Evolutionary conservation across 2,797 vertebrate species (phyloP).

Genomic region (Brachyrhaphis roseni): DNA sequence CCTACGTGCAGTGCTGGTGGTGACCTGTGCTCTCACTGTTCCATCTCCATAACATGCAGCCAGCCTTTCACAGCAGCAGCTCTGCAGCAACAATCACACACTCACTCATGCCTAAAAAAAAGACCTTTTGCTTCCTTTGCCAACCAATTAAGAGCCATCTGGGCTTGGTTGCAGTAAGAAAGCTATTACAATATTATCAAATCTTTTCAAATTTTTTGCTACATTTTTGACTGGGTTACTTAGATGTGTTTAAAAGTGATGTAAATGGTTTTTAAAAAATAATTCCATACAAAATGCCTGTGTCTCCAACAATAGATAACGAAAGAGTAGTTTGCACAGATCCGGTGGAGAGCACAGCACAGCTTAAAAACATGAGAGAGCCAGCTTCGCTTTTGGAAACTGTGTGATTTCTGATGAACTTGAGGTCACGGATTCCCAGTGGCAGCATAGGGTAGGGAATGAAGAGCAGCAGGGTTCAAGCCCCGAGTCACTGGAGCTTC

Average conservation of each 20-base stretch:
- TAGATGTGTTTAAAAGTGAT: constrained; percentile 21
- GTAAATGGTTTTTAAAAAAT: not conserved
- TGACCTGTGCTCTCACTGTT: constrained; percentile 89
- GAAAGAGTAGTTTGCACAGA: constrained; percentile 31
- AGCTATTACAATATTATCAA: constrained; percentile 64
- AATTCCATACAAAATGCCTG: not conserved
- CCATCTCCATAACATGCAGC: constrained; percentile 87
- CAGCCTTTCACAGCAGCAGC: constrained; percentile 93
- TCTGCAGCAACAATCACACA: constrained; percentile 95
- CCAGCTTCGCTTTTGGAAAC: constrained; percentile 66
- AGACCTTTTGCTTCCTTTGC: constrained; percentile 90
- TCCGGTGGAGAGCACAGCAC: constrained; percentile 41
- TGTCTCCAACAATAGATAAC: constrained; percentile 6
- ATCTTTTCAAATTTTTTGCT: constrained; percentile 45
- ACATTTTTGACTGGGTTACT: constrained; percentile 37
- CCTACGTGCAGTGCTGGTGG: constrained; percentile 84
- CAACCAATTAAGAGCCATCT: constrained; percentile 98
- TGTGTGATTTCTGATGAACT: constrained; percentile 77
- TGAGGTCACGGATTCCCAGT: constrained; percentile 78
- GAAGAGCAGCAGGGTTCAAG: constrained; percentile 80
- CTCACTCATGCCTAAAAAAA: constrained; percentile 92
- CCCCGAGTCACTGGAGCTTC: constrained; percentile 80
- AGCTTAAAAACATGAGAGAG: constrained; percentile 69
- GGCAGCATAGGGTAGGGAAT: constrained; percentile 74
- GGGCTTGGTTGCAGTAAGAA: constrained; percentile 81